phyloP scores from a whole-genome alignment of 1,140 invertebrate genomes.

The Cardiocondyla obscurior region DNA sequence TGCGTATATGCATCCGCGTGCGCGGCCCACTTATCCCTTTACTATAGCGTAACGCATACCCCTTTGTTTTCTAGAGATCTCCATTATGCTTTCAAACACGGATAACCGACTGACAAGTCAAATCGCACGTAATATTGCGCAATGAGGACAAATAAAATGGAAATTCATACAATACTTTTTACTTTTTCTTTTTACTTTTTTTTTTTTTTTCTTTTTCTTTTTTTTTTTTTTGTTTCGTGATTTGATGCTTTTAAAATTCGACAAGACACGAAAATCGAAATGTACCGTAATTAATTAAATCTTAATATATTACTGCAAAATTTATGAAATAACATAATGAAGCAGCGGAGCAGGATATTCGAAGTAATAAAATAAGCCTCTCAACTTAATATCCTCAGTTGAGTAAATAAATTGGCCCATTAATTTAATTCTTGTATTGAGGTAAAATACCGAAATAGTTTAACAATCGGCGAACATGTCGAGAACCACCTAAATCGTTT shows the following conservation, averaged over 20 bases:
- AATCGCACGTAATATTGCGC: slow-evolving; percentile 15
- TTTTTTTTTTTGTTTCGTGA: not conserved
- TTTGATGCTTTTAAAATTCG: no score
- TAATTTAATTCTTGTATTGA: not conserved
- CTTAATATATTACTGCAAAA: not conserved
- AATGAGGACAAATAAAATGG: not conserved
- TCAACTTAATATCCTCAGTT: not conserved
- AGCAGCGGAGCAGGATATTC: not conserved
- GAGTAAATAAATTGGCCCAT: not conserved
- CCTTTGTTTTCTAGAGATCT: slow-evolving; percentile 40
- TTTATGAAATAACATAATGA: not conserved
- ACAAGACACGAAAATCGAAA: not conserved
- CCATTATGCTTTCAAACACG: slow-evolving; percentile 50
- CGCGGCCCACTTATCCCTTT: slow-evolving; percentile 31
- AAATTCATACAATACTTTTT: not conserved
- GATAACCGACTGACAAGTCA: slow-evolving; percentile 42
- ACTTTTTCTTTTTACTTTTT: no score
- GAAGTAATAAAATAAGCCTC: not conserved
- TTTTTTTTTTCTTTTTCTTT: not conserved
- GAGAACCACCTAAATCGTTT: not conserved
- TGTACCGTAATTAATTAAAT: not conserved
- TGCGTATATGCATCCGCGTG: slow-evolving; percentile 16
- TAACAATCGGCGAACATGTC: not conserved
- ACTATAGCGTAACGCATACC: not conserved
- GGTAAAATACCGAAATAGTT: not conserved